phyloP scores from a whole-genome alignment of 2,888 invertebrate genomes.

The Trachelus troglodyta region DNA sequence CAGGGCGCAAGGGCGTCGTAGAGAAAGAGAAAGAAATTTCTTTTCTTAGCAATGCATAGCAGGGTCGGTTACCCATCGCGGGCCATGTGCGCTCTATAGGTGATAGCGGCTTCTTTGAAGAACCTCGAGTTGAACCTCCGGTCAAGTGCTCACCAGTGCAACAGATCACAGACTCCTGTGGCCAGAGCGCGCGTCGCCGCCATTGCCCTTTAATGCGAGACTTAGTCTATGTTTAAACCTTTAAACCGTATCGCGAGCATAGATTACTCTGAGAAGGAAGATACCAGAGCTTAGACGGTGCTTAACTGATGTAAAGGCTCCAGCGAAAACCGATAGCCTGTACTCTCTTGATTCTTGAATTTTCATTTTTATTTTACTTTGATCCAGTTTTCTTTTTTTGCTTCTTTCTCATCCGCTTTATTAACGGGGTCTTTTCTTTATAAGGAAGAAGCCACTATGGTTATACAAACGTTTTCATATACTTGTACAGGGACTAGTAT shows the following conservation, averaged over 20 bases:
- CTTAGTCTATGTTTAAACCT: neutral
- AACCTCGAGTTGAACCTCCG: slow-evolving; percentile 35
- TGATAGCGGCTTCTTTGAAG: slow-evolving; percentile 63
- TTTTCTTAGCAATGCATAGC: neutral
- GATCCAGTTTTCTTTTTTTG: neutral
- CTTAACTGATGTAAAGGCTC: neutral
- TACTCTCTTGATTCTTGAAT: neutral
- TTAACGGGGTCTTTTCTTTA: neutral
- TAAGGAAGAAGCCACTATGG: neutral
- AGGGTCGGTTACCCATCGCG: slow-evolving; percentile 18
- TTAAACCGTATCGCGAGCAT: neutral
- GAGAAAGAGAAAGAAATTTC: neutral
- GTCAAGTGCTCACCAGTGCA: slow-evolving; percentile 45
- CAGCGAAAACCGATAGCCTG: neutral
- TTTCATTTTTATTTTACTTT: neutral
- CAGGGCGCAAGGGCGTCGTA: neutral
- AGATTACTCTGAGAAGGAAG: neutral
- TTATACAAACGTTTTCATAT: neutral
- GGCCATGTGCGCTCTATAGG: slow-evolving; percentile 61
- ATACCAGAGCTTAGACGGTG: neutral
- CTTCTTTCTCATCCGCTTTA: neutral
- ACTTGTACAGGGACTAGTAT: neutral
- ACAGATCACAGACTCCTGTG: slow-evolving; percentile 23
- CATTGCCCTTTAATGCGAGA: neutral
- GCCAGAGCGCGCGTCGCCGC: slow-evolving; percentile 14